phyloP scores from a whole-genome alignment of 2,888 invertebrate genomes.

The Agrochola litura region DNA sequence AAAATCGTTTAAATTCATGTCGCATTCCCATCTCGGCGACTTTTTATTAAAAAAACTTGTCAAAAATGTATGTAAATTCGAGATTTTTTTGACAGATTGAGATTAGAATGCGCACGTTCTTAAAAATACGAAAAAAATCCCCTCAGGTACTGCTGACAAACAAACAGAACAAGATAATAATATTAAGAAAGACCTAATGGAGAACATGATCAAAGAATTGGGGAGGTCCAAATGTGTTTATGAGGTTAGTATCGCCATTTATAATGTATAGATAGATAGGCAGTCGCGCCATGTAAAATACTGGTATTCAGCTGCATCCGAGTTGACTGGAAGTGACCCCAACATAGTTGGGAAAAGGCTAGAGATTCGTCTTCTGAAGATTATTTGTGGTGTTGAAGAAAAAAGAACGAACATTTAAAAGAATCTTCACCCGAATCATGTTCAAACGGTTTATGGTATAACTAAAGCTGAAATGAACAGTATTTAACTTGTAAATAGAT shows the following conservation, averaged over 20 bases:
- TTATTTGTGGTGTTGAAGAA: too few relatives aligned
- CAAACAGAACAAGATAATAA: conserved; percentile 73
- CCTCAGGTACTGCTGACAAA: conserved; percentile 28
- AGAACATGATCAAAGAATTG: conserved; percentile 89
- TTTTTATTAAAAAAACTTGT: neutral
- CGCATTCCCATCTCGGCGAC: neutral
- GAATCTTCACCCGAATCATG: too few relatives aligned
- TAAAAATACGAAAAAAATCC: neutral
- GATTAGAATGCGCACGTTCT: neutral
- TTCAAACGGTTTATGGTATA: too few relatives aligned
- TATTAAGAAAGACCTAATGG: conserved; percentile 74
- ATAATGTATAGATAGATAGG: neutral
- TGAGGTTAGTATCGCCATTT: conserved; percentile 76
- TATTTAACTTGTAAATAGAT: too few relatives aligned
- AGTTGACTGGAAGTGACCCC: too few relatives aligned
- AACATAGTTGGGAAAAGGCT: too few relatives aligned
- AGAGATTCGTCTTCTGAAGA: too few relatives aligned
- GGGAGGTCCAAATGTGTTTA: conserved; percentile 91
- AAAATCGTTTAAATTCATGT: neutral
- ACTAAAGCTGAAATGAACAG: too few relatives aligned
- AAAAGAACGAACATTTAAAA: too few relatives aligned
- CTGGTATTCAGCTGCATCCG: too few relatives aligned
- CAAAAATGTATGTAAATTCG: neutral
- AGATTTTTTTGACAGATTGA: neutral
- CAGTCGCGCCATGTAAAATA: too few relatives aligned